These are phyloP conservation scores for Erpetoichthys calabaricus DNA, from an alignment of 2,797 vertebrate species.

Conservation along the genomic window DNA sequence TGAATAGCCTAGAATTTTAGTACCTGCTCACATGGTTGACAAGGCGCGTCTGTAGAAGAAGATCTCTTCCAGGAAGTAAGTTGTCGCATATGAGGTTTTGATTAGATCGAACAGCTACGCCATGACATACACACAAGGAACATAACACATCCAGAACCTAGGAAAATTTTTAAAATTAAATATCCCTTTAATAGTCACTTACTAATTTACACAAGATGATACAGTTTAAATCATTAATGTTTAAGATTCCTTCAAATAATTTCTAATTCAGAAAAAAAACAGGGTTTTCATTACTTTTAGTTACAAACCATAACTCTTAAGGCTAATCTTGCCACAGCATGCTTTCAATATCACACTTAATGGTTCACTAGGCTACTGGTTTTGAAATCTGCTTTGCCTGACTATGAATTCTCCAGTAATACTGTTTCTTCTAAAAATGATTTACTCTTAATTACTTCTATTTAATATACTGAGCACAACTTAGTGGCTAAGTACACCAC, in stretches of 20 bases:
- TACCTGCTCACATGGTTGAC: constrained; percentile 91
- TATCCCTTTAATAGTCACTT: not conserved
- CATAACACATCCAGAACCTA: constrained; percentile 89
- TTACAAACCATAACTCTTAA: too few species aligned
- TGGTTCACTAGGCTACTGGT: too few species aligned
- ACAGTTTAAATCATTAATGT: not conserved
- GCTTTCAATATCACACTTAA: too few species aligned
- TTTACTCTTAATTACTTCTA: too few species aligned
- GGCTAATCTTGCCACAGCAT: too few species aligned
- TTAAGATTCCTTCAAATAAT: not conserved
- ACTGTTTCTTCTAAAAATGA: too few species aligned
- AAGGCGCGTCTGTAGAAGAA: constrained; percentile 78
- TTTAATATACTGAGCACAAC: too few species aligned
- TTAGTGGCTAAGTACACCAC: too few species aligned
- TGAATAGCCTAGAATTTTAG: not conserved
- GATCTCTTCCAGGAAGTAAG: constrained; percentile 81
- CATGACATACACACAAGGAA: constrained; percentile 87
- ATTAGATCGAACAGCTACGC: constrained; percentile 85
- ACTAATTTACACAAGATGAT: not conserved
- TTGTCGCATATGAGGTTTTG: constrained; percentile 94
- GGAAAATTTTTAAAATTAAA: constrained; percentile 11
- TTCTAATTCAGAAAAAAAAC: not conserved
- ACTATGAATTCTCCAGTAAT: too few species aligned
- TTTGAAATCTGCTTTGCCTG: too few species aligned
- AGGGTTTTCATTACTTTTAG: too few species aligned